Conservation (phyloP, 2,113 vertebrate species). For the Rynchops niger region DNA sequence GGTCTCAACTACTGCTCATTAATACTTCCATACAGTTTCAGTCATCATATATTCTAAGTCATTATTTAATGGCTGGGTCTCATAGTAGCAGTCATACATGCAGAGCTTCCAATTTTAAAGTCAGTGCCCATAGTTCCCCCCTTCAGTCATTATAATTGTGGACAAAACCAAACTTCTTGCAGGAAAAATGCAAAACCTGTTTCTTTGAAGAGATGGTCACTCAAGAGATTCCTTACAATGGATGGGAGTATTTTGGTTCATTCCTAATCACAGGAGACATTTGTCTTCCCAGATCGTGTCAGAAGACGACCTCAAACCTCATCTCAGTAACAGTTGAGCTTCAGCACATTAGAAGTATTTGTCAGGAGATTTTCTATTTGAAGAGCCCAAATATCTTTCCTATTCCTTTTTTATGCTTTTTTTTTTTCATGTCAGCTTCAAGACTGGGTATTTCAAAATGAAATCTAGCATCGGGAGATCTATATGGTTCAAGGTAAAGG, state of each 20-base stretch:
- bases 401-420: background rate
- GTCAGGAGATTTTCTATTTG: background rate
- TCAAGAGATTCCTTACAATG: background rate
- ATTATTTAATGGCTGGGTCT: background rate
- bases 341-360: background rate
- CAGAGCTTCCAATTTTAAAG: background rate
- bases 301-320: background rate
- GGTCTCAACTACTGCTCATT: background rate
- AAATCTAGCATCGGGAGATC: background rate
- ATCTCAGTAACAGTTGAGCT: background rate
- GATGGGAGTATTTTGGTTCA: background rate
- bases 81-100: background rate
- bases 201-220: background rate
- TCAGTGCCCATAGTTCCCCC: background rate
- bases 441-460: background rate
- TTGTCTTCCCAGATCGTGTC: background rate
- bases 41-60: background rate
- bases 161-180: background rate
- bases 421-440: background rate
- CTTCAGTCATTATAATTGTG: background rate
- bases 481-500: background rate
- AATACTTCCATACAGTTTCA: background rate
- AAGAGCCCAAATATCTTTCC: background rate
- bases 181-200: background rate
- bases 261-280: background rate